Conservation (phyloP, 2,888 invertebrate species). For the Pammene aurita region DNA sequence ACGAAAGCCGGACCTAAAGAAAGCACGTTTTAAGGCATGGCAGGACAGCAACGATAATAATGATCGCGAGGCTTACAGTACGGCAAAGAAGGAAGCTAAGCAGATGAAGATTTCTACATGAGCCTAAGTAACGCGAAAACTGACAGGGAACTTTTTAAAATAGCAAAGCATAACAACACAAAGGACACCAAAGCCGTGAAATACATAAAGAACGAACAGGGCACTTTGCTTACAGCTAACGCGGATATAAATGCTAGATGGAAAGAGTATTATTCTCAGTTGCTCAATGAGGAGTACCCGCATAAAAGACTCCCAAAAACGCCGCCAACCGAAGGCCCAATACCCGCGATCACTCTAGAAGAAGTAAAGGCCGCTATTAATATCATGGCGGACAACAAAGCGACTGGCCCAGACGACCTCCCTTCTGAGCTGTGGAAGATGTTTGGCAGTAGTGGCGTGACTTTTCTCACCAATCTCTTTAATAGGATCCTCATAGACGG, state of each 20-base stretch:
- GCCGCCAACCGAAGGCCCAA: background rate
- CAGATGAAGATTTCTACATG: too few species aligned
- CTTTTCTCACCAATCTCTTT: too few species aligned
- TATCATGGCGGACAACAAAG: slow-evolving; percentile 1
- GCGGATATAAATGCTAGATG: slow-evolving; percentile 1
- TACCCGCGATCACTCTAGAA: slow-evolving; percentile 2
- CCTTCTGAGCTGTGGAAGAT: slow-evolving; percentile 2
- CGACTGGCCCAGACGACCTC: slow-evolving; percentile 4
- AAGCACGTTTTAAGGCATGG: too few species aligned
- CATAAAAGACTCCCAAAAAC: background rate
- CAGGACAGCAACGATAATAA: too few species aligned
- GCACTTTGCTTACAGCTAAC: background rate
- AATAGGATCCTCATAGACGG: too few species aligned
- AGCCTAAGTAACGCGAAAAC: too few species aligned
- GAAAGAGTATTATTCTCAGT: background rate
- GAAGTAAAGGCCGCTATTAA: background rate
- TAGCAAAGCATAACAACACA: too few species aligned
- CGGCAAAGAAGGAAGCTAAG: too few species aligned
- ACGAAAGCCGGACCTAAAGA: too few species aligned
- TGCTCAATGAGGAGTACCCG: background rate
- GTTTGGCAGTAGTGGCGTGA: background rate
- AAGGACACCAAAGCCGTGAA: too few species aligned
- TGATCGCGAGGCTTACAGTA: too few species aligned
- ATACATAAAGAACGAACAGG: background rate
- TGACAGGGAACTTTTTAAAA: too few species aligned